These are phyloP conservation scores for Charanyca ferruginea DNA, from an alignment of 2,888 invertebrate genomes.

Conservation along the genomic window DNA sequence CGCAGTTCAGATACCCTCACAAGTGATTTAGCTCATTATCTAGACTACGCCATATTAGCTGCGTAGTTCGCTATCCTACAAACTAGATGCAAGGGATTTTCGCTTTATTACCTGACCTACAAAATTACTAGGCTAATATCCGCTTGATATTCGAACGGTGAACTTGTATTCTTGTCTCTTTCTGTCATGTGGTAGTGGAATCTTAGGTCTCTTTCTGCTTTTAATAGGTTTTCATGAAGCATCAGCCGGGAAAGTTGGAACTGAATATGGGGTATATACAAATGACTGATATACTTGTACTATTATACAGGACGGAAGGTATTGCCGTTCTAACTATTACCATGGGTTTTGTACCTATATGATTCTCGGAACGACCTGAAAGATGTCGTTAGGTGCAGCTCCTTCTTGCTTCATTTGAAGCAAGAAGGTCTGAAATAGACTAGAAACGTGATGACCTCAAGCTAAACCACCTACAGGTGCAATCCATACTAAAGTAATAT, in stretches of 20 bases:
- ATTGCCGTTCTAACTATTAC: no score
- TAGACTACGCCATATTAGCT: slow-evolving; percentile 23
- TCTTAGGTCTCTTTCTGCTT: slow-evolving; percentile 12
- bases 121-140: slow-evolving; percentile 48
- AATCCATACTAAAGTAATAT: no score
- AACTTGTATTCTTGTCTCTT: background rate
- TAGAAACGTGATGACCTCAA: no score
- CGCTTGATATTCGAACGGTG: slow-evolving; percentile 18
- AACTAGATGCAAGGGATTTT: slow-evolving; percentile 25
- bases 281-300: no score
- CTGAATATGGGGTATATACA: background rate
- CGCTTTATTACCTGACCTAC: slow-evolving; percentile 48
- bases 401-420: no score
- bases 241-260: background rate
- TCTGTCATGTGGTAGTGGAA: background rate
- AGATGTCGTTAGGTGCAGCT: no score
- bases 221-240: background rate
- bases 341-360: no score
- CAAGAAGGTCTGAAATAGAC: no score
- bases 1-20: slow-evolving; percentile 7
- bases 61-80: slow-evolving; percentile 27
- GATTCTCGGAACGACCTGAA: no score
- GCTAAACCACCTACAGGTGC: no score
- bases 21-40: slow-evolving; percentile 47
- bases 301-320: no score